Evolutionary conservation across 92 coral and sea anemone species (phyloP), one percentile per base, ranked within the genome.

Genomic region (Porites lobata): DNA sequence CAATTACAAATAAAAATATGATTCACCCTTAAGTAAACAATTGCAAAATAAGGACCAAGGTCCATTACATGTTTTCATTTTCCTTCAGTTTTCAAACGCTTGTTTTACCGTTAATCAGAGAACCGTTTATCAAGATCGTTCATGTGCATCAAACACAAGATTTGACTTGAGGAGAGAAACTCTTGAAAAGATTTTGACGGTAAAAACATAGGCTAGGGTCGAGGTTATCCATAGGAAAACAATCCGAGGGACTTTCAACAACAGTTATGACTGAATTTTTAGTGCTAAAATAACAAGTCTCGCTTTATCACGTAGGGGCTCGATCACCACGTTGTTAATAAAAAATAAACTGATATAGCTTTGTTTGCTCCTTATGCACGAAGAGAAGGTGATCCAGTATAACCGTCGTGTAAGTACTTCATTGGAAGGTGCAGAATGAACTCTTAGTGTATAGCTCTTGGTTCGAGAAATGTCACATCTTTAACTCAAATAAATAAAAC

Each of bases 211-310:
- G 18, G 52, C 15, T 5, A 51, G 63, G 75, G 69, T 75, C 8
- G 66, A 85, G 89, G 82, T 75, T 65, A 85, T 65, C 89, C 65
- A 50, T 65, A 65, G 75, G 52, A 75, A 19, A 13, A 53, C 76
- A 82, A 69, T 53, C 86, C n/a, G 29, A 20, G 76, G 74, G 59
- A 54, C 58, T 43, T 71, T 69, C 75, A 69, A 82, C 86, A 61
- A 82, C 0, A 77, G 56, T 57, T 54, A 52, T 52, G 88, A 62
- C 87, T 15, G 53, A 2, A 57, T 26, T 29, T 52, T 77, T 18
- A 53, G 69, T 9, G 77, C 56, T 58, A 57, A 81, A 81, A 69
- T 54, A 70, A 53, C 76, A 53, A n/a, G 26, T 69, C 9, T 43
- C 6, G 8, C 19, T 14, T 66, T 66, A 50, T 65, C 65, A 52